A percentile compares a stretch with the other conserved stretches of the same genome.
These are phyloP conservation scores for Macaria liturata DNA, from an alignment of 2,888 invertebrate species.

Conservation along the genomic window DNA sequence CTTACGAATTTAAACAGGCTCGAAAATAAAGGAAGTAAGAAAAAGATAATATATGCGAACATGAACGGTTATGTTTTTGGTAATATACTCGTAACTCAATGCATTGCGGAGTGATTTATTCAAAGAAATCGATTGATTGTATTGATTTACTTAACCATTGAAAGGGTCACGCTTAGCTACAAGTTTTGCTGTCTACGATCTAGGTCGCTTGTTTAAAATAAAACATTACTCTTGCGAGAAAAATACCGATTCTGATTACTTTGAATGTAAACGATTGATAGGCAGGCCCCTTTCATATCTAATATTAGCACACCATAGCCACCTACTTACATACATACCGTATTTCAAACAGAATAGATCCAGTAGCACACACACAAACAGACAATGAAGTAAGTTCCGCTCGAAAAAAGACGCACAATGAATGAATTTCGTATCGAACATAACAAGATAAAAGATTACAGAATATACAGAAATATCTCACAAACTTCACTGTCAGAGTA, in stretches of 20 bases:
- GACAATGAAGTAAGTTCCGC: slow-evolving; percentile 21
- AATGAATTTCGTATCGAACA: slow-evolving; percentile 22
- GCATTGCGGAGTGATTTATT: slow-evolving; percentile 15
- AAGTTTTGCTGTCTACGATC: no score
- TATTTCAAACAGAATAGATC: slow-evolving; percentile 22
- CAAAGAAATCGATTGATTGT: slow-evolving; percentile 2
- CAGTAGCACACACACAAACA: slow-evolving; percentile 16
- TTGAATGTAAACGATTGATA: slow-evolving; percentile 8
- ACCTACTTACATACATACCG: slow-evolving; percentile 24
- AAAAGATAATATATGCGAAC: slow-evolving; percentile 10
- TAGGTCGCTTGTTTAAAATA: no score
- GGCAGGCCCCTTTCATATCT: slow-evolving; percentile 12
- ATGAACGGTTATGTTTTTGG: not conserved
- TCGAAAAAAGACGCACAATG: slow-evolving; percentile 29
- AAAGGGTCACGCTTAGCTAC: no score
- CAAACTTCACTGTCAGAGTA: slow-evolving; percentile 1
- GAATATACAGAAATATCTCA: slow-evolving; percentile 10
- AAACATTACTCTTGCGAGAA: no score
- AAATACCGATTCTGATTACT: slow-evolving; percentile 3
- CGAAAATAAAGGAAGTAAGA: slow-evolving; percentile 18
- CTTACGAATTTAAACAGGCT: slow-evolving; percentile 11
- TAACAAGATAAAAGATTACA: slow-evolving; percentile 8
- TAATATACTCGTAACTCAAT: slow-evolving; percentile 6
- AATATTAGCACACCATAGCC: slow-evolving; percentile 14
- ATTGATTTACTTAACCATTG: not conserved